Evolutionary conservation across 2,888 invertebrate species (phyloP).

Genomic region (Ichneumoninae sp.): DNA sequence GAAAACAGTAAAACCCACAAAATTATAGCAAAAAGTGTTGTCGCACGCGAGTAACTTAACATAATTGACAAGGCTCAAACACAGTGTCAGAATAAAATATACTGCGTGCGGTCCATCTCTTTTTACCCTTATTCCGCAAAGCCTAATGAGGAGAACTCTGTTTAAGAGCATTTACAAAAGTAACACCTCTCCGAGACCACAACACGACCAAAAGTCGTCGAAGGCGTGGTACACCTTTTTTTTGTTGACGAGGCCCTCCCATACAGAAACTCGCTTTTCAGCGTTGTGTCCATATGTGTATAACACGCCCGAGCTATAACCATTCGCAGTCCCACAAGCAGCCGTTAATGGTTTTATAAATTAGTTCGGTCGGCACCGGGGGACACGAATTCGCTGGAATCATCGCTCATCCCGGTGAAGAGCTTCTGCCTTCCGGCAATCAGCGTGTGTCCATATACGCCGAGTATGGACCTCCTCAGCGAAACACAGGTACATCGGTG

Average conservation of each 20-base stretch:
- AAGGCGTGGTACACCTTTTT: conserved; percentile 29
- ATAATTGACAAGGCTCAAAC: not conserved
- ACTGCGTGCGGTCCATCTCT: not conserved
- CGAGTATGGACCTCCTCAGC: conserved; percentile 9
- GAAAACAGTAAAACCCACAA: not conserved
- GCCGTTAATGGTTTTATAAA: conserved; percentile 71
- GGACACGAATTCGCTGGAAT: conserved; percentile 59
- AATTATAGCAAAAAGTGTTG: not conserved
- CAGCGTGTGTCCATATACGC: conserved; percentile 16
- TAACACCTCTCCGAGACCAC: conserved; percentile 47
- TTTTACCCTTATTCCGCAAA: not conserved
- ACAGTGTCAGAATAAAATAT: not conserved
- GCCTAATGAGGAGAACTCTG: conserved; percentile 14
- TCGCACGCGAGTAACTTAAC: not conserved
- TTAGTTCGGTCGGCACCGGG: conserved; percentile 67
- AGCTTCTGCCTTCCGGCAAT: conserved; percentile 58
- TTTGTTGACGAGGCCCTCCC: conserved; percentile 46
- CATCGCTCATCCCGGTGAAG: conserved; percentile 69
- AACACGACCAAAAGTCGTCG: conserved; percentile 52
- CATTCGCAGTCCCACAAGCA: conserved; percentile 58
- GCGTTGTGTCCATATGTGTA: conserved; percentile 1
- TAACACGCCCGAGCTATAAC: not conserved
- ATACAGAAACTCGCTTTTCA: conserved; percentile 19
- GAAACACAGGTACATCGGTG: not conserved
- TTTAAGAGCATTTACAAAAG: conserved; percentile 49